Evolutionary conservation across 2,888 invertebrate species (phyloP), one percentile per base, ranked within the genome.

Genomic region (Drosophila infuscata): DNA sequence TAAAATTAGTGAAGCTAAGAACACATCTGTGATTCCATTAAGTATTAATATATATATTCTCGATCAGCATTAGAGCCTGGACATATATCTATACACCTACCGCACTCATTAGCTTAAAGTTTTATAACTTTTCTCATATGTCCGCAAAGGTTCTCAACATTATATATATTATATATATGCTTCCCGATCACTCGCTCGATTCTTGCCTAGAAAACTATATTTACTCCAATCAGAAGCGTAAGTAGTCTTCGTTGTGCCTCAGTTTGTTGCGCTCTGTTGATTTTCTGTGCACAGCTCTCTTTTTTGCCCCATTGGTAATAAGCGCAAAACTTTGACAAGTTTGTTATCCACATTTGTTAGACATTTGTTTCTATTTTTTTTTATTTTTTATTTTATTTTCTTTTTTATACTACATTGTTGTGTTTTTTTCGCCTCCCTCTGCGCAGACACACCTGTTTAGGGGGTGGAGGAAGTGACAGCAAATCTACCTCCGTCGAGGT

Each of bases 301-400:
- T 54, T 46, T 35, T 35, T 53, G 60, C 51, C 69, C 74, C 74
- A 51, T 70, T 81, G 85, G 90, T 89, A 89, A 88, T 85, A 85
- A 84, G 82, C 84, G 82, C 81, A 79, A 77, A 91, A 83, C 85
- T 91, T 91, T 91, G 92, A 91, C 92, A 91, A 46, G 90, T 88
- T 91, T 91, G 91, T 90, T 91, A 91, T 91, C 91, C 90, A 78
- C 76, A 88, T 85, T 89, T 89, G 84, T 68, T 81, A 74, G 70
- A 74, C 68, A 74, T 70, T 79, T 71, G 59, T 75, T 74, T 61
- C 20, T 11, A 20, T 43, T 29, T 38, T 36, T n/a, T 74, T 59
- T 49, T 36, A 15, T 36, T 46, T 64, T 51, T 57, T 51, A n/a
- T 57, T 41, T 32, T 49, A 54, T 70, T 53, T 32, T 11, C 41